Evolutionary conservation across 2,797 vertebrate species (phyloP).

Genomic region (Catostomus latipinnis): DNA sequence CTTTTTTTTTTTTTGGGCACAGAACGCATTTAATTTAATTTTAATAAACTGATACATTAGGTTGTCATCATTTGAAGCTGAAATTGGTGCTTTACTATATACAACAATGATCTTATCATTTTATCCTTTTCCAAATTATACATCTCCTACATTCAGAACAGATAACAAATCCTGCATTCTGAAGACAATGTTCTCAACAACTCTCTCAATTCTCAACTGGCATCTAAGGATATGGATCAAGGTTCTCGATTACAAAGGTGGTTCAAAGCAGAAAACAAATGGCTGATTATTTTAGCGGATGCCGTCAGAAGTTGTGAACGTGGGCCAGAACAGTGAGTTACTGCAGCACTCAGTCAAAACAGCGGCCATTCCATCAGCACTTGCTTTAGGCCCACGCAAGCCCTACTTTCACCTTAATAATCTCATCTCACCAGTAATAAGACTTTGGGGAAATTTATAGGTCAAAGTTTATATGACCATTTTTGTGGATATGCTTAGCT

Average conservation of each 20-base stretch:
- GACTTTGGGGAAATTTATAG: slow-evolving; percentile 74
- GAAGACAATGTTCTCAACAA: neutral
- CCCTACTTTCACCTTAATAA: slow-evolving; percentile 66
- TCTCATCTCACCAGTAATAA: slow-evolving; percentile 71
- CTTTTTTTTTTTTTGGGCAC: neutral
- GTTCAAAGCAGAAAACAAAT: slow-evolving; percentile 72
- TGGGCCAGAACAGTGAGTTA: slow-evolving; percentile 73
- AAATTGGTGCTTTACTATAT: neutral
- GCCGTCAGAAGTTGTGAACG: slow-evolving; percentile 68
- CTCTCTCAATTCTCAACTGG: slow-evolving; percentile 6
- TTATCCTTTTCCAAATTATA: neutral
- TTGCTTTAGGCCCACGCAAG: slow-evolving; percentile 63
- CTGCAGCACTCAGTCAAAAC: slow-evolving; percentile 77
- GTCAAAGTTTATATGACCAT: slow-evolving; percentile 71
- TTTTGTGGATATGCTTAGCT: slow-evolving; percentile 75
- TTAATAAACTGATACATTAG: neutral
- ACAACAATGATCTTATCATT: neutral
- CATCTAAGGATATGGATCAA: slow-evolving; percentile 61
- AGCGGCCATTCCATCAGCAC: slow-evolving; percentile 76
- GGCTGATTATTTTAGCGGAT: slow-evolving; percentile 76
- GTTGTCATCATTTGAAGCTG: neutral
- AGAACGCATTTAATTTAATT: neutral
- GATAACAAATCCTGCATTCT: slow-evolving; percentile 4
- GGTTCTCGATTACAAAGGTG: slow-evolving; percentile 71
- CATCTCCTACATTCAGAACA: neutral